A percentile compares a stretch with the other conserved stretches of the same genome.
phyloP scores from a whole-genome alignment of 2,797 vertebrate genomes.

The Anguilla anguilla region DNA sequence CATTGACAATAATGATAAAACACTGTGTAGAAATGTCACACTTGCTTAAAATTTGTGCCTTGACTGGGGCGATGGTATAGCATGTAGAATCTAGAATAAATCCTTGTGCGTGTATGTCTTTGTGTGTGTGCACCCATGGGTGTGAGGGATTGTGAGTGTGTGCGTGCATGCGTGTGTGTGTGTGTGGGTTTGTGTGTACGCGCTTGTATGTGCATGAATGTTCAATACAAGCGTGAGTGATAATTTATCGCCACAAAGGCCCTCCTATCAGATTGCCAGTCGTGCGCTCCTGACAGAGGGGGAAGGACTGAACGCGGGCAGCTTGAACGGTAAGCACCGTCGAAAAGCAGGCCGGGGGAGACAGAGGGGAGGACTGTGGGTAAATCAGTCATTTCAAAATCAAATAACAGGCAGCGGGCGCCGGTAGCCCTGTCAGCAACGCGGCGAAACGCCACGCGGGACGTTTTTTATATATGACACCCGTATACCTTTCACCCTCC shows the following conservation, averaged over 20 bases:
- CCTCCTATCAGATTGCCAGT: not conserved
- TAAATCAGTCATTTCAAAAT: conserved; percentile 67
- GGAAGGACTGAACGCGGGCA: not conserved
- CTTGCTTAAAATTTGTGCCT: not conserved
- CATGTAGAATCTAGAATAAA: not conserved
- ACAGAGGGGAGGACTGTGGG: conserved; percentile 34
- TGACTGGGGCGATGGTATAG: not conserved
- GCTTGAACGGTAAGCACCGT: not conserved
- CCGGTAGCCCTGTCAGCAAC: conserved; percentile 63
- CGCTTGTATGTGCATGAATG: not conserved
- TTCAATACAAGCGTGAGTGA: not conserved
- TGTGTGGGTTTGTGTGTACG: not conserved
- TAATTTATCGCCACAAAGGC: not conserved
- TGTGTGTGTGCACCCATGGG: too few relatives aligned
- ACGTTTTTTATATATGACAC: conserved; percentile 51
- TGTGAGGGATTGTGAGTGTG: not conserved
- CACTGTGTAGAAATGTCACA: not conserved
- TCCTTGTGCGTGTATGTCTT: not conserved
- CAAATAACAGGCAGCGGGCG: conserved; percentile 60
- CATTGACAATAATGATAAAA: not conserved
- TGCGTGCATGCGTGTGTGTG: not conserved
- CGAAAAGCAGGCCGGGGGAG: not conserved
- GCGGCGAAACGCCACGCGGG: conserved; percentile 55
- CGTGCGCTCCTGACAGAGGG: not conserved
- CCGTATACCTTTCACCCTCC: conserved; percentile 56